Conservation (phyloP, 2,797 vertebrate species). For the Mus minutoides region DNA sequence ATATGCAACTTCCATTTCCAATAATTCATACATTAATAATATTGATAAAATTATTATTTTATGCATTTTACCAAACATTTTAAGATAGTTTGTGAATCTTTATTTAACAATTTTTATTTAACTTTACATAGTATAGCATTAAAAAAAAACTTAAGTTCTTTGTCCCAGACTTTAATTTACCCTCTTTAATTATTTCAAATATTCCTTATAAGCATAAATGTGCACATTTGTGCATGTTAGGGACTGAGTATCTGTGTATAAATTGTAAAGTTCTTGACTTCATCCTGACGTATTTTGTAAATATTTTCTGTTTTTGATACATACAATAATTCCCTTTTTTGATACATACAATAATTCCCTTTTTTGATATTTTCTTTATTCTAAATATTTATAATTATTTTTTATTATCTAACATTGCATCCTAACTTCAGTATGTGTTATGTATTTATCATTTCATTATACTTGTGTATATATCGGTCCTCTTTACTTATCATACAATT, state of each 20-base stretch:
- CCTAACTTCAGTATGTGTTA: not conserved
- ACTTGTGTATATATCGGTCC: not conserved
- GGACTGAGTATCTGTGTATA: too few species aligned
- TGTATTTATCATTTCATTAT: not conserved
- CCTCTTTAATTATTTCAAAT: not conserved
- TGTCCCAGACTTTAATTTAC: not conserved
- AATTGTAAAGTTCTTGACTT: not conserved
- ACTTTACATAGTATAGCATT: not conserved
- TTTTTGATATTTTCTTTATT: not conserved
- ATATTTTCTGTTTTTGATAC: not conserved
- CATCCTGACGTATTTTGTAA: not conserved
- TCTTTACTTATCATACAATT: conserved; percentile 7
- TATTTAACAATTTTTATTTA: not conserved
- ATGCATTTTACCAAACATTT: not conserved
- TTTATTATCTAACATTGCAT: not conserved
- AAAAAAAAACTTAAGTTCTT: not conserved
- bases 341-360: not conserved
- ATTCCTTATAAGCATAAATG: not conserved
- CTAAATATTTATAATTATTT: conserved; percentile 41
- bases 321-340: not conserved
- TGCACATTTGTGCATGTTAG: not conserved
- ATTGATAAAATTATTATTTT: not conserved
- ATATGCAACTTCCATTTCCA: not conserved
- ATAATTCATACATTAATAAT: not conserved
- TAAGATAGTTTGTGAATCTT: not conserved